These are phyloP conservation scores for Rhynchomys soricoides DNA, from an alignment of 2,113 vertebrate genomes.

Conservation along the genomic window DNA sequence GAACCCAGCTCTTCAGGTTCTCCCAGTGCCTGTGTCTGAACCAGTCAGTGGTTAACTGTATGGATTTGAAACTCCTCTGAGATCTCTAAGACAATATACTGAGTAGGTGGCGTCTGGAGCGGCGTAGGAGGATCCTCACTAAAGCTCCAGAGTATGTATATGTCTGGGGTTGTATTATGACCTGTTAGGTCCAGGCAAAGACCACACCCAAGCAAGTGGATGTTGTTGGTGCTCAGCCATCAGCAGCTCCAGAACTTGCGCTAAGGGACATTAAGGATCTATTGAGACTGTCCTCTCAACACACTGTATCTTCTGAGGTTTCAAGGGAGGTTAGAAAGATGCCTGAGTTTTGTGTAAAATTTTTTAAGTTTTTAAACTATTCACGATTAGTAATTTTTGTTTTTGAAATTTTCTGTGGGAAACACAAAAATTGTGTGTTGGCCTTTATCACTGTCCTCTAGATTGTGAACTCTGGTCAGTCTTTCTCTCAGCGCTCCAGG, in stretches of 20 bases:
- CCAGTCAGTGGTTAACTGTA: not conserved
- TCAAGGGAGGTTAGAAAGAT: not conserved
- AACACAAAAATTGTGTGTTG: not conserved
- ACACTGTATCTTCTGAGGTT: not conserved
- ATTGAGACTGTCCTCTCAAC: not conserved
- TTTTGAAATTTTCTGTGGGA: not conserved
- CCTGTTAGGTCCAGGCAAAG: not conserved
- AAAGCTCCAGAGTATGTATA: not conserved
- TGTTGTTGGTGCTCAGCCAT: not conserved
- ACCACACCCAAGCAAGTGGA: not conserved
- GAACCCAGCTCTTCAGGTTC: not conserved
- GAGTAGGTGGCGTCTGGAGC: not conserved
- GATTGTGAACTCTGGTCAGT: not conserved
- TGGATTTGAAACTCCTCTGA: conserved; percentile 34
- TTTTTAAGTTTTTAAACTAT: not conserved
- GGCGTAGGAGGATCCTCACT: not conserved
- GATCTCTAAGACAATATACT: not conserved
- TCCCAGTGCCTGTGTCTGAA: not conserved
- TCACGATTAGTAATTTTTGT: not conserved
- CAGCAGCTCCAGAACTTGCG: not conserved
- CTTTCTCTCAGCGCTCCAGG: not conserved
- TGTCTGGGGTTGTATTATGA: not conserved
- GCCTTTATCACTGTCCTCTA: not conserved
- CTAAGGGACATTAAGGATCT: not conserved
- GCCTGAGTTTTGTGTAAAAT: not conserved